A percentile compares a stretch with the other conserved stretches of the same genome.
Conservation (phyloP, 2,888 invertebrate species). For the Tipula vernalis region DNA sequence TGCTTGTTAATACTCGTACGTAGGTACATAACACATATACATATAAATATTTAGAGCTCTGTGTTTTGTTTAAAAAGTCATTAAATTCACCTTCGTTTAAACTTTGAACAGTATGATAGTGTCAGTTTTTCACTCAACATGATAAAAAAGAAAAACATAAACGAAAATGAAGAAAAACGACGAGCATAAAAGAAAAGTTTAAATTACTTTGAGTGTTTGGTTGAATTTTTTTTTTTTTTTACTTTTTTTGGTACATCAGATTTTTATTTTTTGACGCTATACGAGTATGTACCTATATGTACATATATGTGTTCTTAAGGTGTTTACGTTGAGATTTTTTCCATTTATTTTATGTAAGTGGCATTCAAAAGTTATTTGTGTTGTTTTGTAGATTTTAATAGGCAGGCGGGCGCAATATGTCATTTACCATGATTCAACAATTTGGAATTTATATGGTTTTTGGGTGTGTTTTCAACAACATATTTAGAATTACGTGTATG, state of each 20-base stretch:
- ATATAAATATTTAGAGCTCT: not conserved
- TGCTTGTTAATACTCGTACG: not conserved
- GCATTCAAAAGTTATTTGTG: not conserved
- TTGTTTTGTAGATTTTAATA: not conserved
- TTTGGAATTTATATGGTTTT: not conserved
- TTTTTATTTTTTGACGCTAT: not conserved
- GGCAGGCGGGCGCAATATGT: not conserved
- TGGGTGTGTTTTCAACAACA: not conserved
- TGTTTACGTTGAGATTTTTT: not conserved
- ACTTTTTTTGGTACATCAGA: not conserved
- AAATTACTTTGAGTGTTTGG: not conserved
- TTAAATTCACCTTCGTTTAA: slow-evolving; percentile 4
- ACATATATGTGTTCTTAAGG: not conserved
- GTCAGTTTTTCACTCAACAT: not conserved
- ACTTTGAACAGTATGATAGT: not conserved
- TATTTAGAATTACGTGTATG: not conserved
- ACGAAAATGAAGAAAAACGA: not conserved
- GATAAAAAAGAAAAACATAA: not conserved
- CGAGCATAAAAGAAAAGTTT: not conserved
- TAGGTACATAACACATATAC: not conserved
- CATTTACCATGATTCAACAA: not conserved
- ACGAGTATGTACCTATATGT: not conserved
- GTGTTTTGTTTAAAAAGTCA: not conserved
- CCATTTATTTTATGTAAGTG: not conserved
- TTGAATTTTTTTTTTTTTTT: not conserved